These are phyloP conservation scores for Nomada ruficornis DNA, from an alignment of 2,888 invertebrate genomes.

Conservation along the genomic window DNA sequence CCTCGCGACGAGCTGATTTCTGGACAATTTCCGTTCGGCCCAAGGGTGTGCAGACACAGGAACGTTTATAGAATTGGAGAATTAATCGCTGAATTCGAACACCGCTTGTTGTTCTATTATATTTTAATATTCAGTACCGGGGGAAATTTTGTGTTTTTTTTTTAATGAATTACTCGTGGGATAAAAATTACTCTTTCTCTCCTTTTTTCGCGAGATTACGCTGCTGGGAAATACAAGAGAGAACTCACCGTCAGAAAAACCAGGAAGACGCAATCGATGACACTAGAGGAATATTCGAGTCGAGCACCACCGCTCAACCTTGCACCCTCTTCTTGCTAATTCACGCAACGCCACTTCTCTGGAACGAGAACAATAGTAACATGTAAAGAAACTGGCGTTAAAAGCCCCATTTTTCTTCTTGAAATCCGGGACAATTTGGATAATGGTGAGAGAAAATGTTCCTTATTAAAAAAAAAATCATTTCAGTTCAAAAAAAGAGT, in stretches of 20 bases:
- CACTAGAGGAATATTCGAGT: slow-evolving; percentile 41
- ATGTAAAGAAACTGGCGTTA: slow-evolving; percentile 19
- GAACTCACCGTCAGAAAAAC: slow-evolving; percentile 30
- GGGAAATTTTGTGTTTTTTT: too few relatives aligned
- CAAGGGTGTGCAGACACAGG: too few relatives aligned
- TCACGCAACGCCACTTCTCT: slow-evolving; percentile 48
- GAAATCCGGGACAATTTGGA: background rate
- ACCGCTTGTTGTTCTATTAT: too few relatives aligned
- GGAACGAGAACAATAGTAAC: slow-evolving; percentile 37
- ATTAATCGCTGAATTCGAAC: too few relatives aligned
- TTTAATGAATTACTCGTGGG: too few relatives aligned
- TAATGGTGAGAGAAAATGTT: background rate
- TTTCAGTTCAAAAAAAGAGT: background rate
- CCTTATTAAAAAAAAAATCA: background rate
- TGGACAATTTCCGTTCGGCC: too few relatives aligned
- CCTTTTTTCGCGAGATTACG: too few relatives aligned
- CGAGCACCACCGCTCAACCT: slow-evolving; percentile 44
- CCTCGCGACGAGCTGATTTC: too few relatives aligned
- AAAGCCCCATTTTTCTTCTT: slow-evolving; percentile 1
- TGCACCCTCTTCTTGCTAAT: slow-evolving; percentile 39
- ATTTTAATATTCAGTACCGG: too few relatives aligned
- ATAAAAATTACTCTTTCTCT: too few relatives aligned
- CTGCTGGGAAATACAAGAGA: too few relatives aligned
- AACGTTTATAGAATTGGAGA: too few relatives aligned
- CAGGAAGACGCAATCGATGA: slow-evolving; percentile 41